Evolutionary conservation across 2,797 vertebrate genomes (phyloP).

Genomic region (Coregonus suidteri): DNA sequence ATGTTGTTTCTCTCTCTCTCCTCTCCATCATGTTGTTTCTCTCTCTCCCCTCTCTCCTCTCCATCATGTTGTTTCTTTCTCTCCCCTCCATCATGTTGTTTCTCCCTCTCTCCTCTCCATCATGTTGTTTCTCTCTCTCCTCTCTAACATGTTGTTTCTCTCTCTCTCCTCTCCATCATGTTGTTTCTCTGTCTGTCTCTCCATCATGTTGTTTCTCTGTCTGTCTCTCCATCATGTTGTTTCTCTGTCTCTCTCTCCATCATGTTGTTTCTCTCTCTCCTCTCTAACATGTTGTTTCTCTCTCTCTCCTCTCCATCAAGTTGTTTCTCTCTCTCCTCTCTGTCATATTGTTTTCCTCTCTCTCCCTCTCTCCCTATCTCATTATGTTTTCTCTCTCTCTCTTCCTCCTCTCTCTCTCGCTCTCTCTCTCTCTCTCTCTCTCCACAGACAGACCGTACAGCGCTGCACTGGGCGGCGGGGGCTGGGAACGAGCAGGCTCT

Average conservation of each 20-base stretch:
- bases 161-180: conserved; percentile 16
- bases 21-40: too few species aligned
- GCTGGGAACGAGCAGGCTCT: conserved; percentile 82
- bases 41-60: too few species aligned
- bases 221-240: too few species aligned
- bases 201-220: too few species aligned
- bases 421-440: conserved; percentile 8
- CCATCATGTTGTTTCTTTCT: too few species aligned
- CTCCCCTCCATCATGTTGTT: too few species aligned
- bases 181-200: too few species aligned
- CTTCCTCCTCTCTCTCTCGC: not conserved
- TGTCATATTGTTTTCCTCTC: not conserved
- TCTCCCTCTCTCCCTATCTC: not conserved
- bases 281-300: not conserved
- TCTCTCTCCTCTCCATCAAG: too few species aligned
- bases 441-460: conserved; percentile 81
- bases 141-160: too few species aligned
- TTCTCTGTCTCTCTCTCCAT: too few species aligned
- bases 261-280: too few species aligned
- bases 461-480: conserved; percentile 89
- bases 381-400: not conserved
- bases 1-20: too few species aligned
- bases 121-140: not conserved
- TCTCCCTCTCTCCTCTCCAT: not conserved
- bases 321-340: not conserved